A percentile compares a stretch with the other conserved stretches of the same genome.
phyloP scores from a whole-genome alignment of 2,888 invertebrate genomes.

The Podabrus alpinus region DNA sequence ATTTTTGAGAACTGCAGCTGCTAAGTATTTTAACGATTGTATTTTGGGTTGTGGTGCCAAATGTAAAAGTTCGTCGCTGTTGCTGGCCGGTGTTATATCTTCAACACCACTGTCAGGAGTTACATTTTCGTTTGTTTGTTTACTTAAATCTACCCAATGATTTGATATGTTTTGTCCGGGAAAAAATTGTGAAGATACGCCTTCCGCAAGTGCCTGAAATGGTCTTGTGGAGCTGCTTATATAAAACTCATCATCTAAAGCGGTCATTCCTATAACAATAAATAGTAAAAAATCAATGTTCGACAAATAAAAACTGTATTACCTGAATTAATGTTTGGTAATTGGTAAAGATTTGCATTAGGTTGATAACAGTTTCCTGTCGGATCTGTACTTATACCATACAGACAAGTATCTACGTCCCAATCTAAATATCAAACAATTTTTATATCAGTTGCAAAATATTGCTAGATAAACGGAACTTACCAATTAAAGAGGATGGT shows the following conservation, averaged over 20 bases:
- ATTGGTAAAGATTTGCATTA: slow-evolving; percentile 43
- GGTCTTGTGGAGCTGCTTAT: slow-evolving; percentile 74
- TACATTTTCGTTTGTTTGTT: slow-evolving; percentile 53
- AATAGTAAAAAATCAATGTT: background rate
- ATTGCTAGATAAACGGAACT: slow-evolving; percentile 6
- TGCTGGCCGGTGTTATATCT: slow-evolving; percentile 61
- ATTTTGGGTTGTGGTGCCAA: slow-evolving; percentile 31
- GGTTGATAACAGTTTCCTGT: slow-evolving; percentile 27
- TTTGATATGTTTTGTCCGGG: slow-evolving; percentile 58
- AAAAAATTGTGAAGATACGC: slow-evolving; percentile 71
- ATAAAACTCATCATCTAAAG: slow-evolving; percentile 70
- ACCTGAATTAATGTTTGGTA: slow-evolving; percentile 43
- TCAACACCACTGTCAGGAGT: slow-evolving; percentile 68
- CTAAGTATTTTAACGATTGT: slow-evolving; percentile 47
- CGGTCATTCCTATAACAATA: slow-evolving; percentile 54
- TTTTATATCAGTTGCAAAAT: background rate
- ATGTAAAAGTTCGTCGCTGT: slow-evolving; percentile 22
- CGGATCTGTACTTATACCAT: slow-evolving; percentile 32
- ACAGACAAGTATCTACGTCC: slow-evolving; percentile 52
- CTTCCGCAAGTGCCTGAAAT: slow-evolving; percentile 64
- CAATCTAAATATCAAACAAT: slow-evolving; percentile 48
- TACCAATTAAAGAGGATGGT: slow-evolving; percentile 53
- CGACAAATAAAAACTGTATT: slow-evolving; percentile 23
- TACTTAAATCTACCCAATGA: slow-evolving; percentile 46
- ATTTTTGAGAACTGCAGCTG: slow-evolving; percentile 45